Percentiles rank a stretch among this genome's conserved stretches.
Conservation (phyloP, 2,113 vertebrate genomes). For the Neotragus pygmaeus region DNA sequence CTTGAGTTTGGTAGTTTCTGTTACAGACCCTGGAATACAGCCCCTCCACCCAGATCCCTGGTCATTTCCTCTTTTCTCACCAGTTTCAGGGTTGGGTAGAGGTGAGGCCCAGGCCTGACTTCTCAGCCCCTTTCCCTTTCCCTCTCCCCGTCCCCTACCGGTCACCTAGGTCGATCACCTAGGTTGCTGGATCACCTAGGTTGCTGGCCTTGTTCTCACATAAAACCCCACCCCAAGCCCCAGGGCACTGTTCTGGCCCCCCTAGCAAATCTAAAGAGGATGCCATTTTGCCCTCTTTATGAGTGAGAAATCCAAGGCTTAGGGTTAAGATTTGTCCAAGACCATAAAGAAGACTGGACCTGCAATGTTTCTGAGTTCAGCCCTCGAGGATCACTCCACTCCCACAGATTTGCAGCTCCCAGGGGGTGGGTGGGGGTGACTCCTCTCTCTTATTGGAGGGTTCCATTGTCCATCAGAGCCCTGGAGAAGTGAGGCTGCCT, state of each 20-base stretch:
- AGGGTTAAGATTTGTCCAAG: not conserved
- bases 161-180: not conserved
- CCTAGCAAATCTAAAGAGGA: not conserved
- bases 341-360: not conserved
- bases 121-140: not conserved
- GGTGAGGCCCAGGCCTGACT: not conserved
- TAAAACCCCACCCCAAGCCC: not conserved
- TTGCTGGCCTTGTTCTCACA: not conserved
- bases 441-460: not conserved
- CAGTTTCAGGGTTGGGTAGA: not conserved
- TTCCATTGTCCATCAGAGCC: not conserved
- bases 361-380: not conserved
- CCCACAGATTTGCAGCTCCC: not conserved
- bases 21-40: not conserved
- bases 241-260: not conserved
- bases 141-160: not conserved
- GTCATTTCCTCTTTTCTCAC: constrained; percentile 43
- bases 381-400: not conserved
- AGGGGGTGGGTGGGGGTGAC: no score
- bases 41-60: not conserved
- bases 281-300: not conserved
- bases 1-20: not conserved
- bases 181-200: not conserved
- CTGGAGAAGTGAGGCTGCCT: not conserved
- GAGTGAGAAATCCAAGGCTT: not conserved